Conservation (phyloP, 2,888 invertebrate genomes). For the Agrochola lychnidis region DNA sequence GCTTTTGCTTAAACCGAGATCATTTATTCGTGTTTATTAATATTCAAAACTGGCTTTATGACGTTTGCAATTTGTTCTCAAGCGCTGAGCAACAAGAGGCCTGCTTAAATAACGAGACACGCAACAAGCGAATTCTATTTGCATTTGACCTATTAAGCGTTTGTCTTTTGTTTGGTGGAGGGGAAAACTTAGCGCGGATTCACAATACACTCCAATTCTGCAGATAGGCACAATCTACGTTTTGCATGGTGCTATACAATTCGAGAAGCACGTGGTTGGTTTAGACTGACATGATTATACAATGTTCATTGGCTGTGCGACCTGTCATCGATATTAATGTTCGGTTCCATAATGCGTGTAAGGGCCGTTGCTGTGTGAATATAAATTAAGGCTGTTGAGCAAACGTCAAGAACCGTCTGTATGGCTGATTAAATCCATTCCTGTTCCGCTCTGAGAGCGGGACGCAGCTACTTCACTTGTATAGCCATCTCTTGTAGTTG, state of each 20-base stretch:
- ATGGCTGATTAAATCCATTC: constrained; percentile 64
- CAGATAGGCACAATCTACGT: constrained; percentile 15
- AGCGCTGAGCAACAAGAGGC: constrained; percentile 79
- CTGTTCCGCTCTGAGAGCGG: constrained; percentile 64
- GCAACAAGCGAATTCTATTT: constrained; percentile 86
- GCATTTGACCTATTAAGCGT: constrained; percentile 86
- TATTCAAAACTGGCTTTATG: constrained; percentile 85
- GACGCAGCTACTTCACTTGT: constrained; percentile 52
- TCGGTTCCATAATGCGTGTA: constrained; percentile 76
- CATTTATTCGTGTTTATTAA: constrained; percentile 85
- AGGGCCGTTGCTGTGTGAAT: constrained; percentile 77
- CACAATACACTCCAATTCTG: constrained; percentile 49
- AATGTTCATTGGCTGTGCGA: constrained; percentile 69
- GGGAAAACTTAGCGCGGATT: constrained; percentile 53
- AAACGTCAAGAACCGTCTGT: constrained; percentile 69
- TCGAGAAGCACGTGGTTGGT: constrained; percentile 34
- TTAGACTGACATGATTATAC: constrained; percentile 44
- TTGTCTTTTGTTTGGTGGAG: constrained; percentile 75
- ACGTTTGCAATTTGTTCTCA: constrained; percentile 85
- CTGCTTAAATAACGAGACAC: constrained; percentile 80
- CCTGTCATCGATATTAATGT: constrained; percentile 78
- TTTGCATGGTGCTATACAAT: constrained; percentile 10
- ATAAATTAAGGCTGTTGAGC: constrained; percentile 79
- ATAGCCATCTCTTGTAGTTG: constrained; percentile 44
- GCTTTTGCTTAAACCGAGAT: constrained; percentile 75